phyloP scores from a whole-genome alignment of 2,113 vertebrate species.

The Mastomys natalensis region DNA sequence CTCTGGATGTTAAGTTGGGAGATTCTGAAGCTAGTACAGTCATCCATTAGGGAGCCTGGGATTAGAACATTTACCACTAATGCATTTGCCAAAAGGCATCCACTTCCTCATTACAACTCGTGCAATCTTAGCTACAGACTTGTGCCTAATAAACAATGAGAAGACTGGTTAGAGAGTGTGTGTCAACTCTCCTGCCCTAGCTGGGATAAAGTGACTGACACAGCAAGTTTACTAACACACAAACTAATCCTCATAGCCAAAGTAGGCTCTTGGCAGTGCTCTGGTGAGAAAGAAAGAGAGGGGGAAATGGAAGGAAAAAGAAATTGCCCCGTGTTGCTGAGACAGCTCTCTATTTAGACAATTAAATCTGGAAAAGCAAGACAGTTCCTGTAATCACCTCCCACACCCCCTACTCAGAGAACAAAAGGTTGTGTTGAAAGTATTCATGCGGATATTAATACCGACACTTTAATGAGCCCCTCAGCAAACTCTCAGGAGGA shows the following conservation, averaged over 20 bases:
- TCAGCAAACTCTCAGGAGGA: conserved; percentile 75
- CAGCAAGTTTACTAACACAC: conserved; percentile 76
- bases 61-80: background rate
- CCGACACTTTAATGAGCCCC: conserved; percentile 78
- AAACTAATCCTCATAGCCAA: conserved; percentile 78
- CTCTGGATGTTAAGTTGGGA: background rate
- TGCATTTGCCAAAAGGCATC: background rate
- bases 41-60: background rate
- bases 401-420: conserved; percentile 74
- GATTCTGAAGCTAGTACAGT: background rate
- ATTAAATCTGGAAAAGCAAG: conserved; percentile 81
- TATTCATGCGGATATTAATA: conserved; percentile 82
- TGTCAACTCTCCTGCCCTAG: background rate
- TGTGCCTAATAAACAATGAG: conserved; percentile 32
- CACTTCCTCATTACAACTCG: background rate
- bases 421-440: conserved; percentile 81
- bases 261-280: conserved; percentile 80
- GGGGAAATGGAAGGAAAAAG: background rate
- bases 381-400: conserved; percentile 76
- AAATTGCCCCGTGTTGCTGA: conserved; percentile 71
- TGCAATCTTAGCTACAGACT: background rate
- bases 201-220: conserved; percentile 59
- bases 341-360: conserved; percentile 80
- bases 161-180: background rate
- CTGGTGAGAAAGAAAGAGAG: background rate